Base-by-base conservation (phyloP, 1,140 invertebrate species). In the Tribolium madens region DNA sequence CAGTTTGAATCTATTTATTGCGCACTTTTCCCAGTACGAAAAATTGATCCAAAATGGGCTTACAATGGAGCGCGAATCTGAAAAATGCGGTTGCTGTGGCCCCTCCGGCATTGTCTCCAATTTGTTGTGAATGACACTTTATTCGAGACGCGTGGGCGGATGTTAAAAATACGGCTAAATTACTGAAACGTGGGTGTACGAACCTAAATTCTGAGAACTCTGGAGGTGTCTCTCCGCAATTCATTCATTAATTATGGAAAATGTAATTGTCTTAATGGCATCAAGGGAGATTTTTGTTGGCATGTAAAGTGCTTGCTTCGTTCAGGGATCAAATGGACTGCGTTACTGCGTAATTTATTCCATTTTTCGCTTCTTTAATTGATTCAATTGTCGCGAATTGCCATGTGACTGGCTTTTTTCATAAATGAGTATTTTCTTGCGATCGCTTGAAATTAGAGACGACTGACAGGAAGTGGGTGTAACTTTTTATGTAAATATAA, bases 121-220 rank as follows among this genome's bases (percentile, higher is more conserved):
- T 64, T 75, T 75, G 26, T 64, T 75, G 52, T 64, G 46, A 75
- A 64, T 75, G 74, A 75, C 53, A 76, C 60, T 52, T 21, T 50
- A 48, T 69, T 50, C 46, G 74, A 70, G 15, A 18, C 14, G 73
- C 75, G 79, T 80, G 64, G 79, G 79, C 72, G 75, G 79, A 73
- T 73, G 79, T 80, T 80, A 80, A 80, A 80, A 80, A 80, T 80
- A 80, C 75, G 75, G 76, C 77, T 80, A 80, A 80, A 80, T 80
- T 78, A 78, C 76, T 76, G 57, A 73, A 76, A 77, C 75, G 79
- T 80, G 76, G 79, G 79, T 69, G 73, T 75, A 77, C 77, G 73
- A 80, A 80, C 79, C 79, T 78, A 80, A 78, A 80, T 80, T 80
- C 79, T 70, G 50, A 60, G 79, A 80, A 78, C 75, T 60, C 76